Evolutionary conservation across 2,113 vertebrate genomes (phyloP).

Genomic region (Pantherophis guttatus): DNA sequence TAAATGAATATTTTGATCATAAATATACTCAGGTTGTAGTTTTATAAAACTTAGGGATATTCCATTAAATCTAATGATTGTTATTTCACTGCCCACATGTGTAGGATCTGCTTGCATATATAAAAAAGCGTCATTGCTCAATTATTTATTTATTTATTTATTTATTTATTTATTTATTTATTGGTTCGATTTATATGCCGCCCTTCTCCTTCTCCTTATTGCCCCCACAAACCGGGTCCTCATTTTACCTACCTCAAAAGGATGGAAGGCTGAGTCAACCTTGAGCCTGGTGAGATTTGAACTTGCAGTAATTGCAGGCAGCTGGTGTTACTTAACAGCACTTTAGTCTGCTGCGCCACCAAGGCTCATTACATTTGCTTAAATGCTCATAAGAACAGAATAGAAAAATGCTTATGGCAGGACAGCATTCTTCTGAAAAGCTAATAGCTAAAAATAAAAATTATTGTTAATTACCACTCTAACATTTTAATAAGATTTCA

Average conservation of each 20-base stretch:
- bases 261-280: too few species aligned
- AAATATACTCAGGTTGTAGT: neutral
- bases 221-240: too few species aligned
- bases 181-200: too few species aligned
- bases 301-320: too few species aligned
- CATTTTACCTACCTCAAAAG: too few species aligned
- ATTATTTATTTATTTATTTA: too few species aligned
- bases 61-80: neutral
- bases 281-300: too few species aligned
- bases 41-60: neutral
- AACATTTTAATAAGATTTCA: neutral
- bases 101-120: neutral
- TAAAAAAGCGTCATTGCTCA: neutral
- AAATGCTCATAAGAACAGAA: neutral
- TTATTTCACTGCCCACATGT: neutral
- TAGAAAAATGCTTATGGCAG: neutral
- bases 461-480: neutral
- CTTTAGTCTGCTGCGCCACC: too few species aligned
- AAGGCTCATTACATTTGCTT: neutral
- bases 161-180: too few species aligned
- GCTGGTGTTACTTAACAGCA: too few species aligned
- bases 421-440: neutral
- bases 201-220: too few species aligned
- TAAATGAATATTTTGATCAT: constrained; percentile 3
- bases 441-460: neutral